Evolutionary conservation across 2,888 invertebrate species (phyloP).

Genomic region (Caenorhabditis sulstoni): DNA sequence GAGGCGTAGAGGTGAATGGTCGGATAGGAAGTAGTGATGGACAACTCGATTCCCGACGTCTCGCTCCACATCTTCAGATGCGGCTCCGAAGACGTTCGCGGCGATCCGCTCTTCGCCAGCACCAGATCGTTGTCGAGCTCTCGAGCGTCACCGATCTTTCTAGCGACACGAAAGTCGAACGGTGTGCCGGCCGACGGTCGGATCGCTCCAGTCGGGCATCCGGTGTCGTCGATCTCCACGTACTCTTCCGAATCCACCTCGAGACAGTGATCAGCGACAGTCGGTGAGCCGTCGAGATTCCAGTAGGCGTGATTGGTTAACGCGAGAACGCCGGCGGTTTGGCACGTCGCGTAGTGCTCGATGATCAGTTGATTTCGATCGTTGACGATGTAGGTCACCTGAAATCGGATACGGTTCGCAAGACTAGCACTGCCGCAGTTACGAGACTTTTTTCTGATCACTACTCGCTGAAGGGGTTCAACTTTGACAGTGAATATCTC

Average conservation of each 20-base stretch:
- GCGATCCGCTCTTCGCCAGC: conserved; percentile 26
- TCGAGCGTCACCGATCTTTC: too few relatives aligned
- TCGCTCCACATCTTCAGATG: conserved; percentile 47
- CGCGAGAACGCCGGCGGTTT: conserved; percentile 53
- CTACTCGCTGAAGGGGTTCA: too few relatives aligned
- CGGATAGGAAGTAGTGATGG: conserved; percentile 68
- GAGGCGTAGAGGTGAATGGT: conserved; percentile 66
- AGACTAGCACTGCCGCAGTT: too few relatives aligned
- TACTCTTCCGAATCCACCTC: conserved; percentile 56
- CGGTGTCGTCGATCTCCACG: conserved; percentile 59
- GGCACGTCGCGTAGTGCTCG: conserved; percentile 66
- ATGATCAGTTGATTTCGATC: conserved; percentile 70
- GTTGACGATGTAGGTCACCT: conserved; percentile 72
- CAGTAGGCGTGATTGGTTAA: conserved; percentile 72
- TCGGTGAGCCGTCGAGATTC: conserved; percentile 69
- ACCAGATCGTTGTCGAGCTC: conserved; percentile 62
- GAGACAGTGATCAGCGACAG: conserved; percentile 53
- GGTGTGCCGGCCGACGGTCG: not conserved
- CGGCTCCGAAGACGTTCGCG: conserved; percentile 16
- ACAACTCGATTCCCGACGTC: conserved; percentile 66
- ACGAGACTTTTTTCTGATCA: too few relatives aligned
- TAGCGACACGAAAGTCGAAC: conserved; percentile 35
- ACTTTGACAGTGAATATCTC: too few relatives aligned
- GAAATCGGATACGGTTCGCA: too few relatives aligned
- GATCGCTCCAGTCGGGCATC: conserved; percentile 60